Base-by-base conservation (phyloP, 2,797 vertebrate species). In the Spinus pinus region DNA sequence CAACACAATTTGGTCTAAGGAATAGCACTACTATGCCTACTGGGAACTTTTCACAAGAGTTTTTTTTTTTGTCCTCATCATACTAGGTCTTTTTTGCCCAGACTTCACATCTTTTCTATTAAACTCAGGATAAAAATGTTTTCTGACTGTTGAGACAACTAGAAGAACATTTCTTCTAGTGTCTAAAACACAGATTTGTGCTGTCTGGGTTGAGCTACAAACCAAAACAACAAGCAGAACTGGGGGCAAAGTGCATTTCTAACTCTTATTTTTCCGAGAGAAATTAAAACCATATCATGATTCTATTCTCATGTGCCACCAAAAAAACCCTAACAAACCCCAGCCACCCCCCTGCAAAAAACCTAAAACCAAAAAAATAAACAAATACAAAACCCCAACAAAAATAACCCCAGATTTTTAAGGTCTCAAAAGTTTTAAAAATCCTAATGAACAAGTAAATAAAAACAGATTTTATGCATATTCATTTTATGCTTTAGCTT, bases 311-410 rank as follows among this genome's bases (percentile, higher is more conserved):
- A 65, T 11, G 4, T 51, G 4, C 5, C 14, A 60, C 3, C 5
- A 56, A 57, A 20, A 41, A 42, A 30, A 13, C 1, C 14, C 14
- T 13, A 11, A 54, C 57, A 27, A 33, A 6, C 2, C 6, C 10
- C n/a, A 62, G 14, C 4, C 24, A 54, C 24, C 0, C 1, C 20
- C 1, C 3, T 2, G 2, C 0, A 4, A 28, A 33, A 70, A 8
- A 22, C 2, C 11, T 35, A 8, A 56, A 56, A 30, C 7, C 4
- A 12, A 49, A 56, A 56, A 56, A 30, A 20, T 3, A 54, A 64
- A 13, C 15, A 47, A 39, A 44, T 4, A 12, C 21, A 72, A 47
- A n/a, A 9, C 1, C 6, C 7, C 9, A 41, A 21, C 6, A 49
- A 56, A 73, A 83, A 18, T 25, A 56, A 33, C 6, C 14, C 6